A percentile compares a stretch with the other conserved stretches of the same genome.
Evolutionary conservation across 2,797 vertebrate species (phyloP).

Genomic region (Discoglossus pictus): DNA sequence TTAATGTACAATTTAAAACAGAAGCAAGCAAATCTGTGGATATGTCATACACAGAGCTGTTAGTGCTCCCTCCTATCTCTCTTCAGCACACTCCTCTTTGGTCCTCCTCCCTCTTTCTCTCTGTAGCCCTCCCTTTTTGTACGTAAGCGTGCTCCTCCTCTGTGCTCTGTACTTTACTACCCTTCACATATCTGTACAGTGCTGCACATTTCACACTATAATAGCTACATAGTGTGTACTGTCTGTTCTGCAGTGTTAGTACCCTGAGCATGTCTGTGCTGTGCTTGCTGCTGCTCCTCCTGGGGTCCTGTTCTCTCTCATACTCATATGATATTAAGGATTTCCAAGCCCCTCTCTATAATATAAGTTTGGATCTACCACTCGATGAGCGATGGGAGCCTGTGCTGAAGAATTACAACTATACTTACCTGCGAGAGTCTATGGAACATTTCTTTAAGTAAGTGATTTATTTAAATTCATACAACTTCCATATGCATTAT

Average conservation of each 20-base stretch:
- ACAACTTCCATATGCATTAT: too few relatives aligned
- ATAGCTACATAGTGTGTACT: conserved; percentile 4
- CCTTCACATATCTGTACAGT: not conserved
- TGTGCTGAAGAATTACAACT: conserved; percentile 24
- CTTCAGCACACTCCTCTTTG: not conserved
- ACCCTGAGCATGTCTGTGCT: not conserved
- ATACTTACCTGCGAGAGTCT: not conserved
- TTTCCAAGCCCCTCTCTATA: conserved; percentile 19
- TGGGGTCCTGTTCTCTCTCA: not conserved
- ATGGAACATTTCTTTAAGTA: conserved; percentile 3
- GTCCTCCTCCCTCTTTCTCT: not conserved
- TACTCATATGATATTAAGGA: not conserved
- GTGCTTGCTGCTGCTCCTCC: not conserved
- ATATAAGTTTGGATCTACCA: conserved; percentile 23
- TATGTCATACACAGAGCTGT: too few relatives aligned
- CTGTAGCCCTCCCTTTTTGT: not conserved
- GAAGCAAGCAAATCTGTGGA: too few relatives aligned
- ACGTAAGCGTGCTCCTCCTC: not conserved
- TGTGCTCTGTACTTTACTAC: not conserved
- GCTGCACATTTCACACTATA: not conserved
- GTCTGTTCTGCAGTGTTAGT: not conserved
- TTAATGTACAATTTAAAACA: too few relatives aligned
- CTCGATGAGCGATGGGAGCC: conserved; percentile 25
- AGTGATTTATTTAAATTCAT: not conserved
- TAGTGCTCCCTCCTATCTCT: not conserved